These are phyloP conservation scores for Manacus vitellinus DNA, from an alignment of 2,113 vertebrate genomes.

Conservation along the genomic window DNA sequence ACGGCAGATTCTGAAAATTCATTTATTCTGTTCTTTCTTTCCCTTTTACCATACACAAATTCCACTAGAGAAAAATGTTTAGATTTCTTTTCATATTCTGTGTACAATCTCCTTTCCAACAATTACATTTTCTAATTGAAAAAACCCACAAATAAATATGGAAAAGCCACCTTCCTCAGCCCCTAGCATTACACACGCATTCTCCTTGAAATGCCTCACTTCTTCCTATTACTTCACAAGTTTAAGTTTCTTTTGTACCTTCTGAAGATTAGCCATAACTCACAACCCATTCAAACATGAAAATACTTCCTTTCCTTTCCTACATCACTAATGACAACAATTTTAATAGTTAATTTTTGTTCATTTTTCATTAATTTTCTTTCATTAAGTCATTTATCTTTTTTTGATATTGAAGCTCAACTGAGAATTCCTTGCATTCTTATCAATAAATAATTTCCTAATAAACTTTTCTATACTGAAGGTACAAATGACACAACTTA, in stretches of 20 bases:
- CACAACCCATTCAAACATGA: background rate
- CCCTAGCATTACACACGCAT: background rate
- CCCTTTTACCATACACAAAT: background rate
- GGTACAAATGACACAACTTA: background rate
- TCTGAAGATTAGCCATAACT: background rate
- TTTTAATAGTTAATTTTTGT: background rate
- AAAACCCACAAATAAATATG: background rate
- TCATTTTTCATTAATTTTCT: background rate
- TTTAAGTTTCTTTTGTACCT: background rate
- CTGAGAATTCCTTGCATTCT: background rate
- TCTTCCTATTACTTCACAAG: background rate
- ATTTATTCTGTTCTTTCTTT: background rate
- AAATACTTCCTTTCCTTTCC: background rate
- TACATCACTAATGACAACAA: background rate
- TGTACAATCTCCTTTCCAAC: background rate
- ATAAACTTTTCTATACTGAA: background rate
- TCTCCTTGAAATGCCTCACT: background rate
- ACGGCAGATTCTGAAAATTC: background rate
- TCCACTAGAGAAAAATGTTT: background rate
- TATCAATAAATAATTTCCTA: background rate
- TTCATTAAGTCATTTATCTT: background rate
- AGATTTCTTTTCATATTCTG: background rate
- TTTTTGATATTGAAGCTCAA: background rate
- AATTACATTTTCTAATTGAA: background rate
- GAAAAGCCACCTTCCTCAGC: background rate